Evolutionary conservation across 2,888 invertebrate species (phyloP).

Genomic region (Frankliniella intonsa): DNA sequence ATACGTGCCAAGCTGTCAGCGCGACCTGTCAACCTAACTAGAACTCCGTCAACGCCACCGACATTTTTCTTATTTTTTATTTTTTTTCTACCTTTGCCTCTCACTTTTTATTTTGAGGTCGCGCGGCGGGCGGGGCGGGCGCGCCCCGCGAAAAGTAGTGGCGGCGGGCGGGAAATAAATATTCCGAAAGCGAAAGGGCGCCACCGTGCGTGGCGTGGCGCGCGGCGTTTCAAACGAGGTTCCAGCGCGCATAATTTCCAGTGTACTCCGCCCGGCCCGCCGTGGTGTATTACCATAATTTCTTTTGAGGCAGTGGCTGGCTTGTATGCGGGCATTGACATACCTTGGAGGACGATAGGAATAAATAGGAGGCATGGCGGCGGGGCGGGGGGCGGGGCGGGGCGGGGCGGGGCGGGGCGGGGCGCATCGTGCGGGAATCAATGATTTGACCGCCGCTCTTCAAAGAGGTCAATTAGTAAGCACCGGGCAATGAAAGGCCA

Average conservation of each 20-base stretch:
- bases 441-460: neutral
- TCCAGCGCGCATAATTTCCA: neutral
- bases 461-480: conserved; percentile 7
- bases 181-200: neutral
- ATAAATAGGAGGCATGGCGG: neutral
- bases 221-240: neutral
- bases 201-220: neutral
- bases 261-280: neutral
- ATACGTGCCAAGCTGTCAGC: too few relatives aligned
- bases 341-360: neutral
- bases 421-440: neutral
- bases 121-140: too few relatives aligned
- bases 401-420: neutral
- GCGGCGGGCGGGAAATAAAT: too few relatives aligned
- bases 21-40: too few relatives aligned
- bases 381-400: neutral
- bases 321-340: neutral
- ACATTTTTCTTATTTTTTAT: too few relatives aligned
- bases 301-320: neutral
- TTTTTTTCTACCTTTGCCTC: too few relatives aligned
- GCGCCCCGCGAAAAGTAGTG: too few relatives aligned
- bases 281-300: neutral
- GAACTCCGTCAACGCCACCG: too few relatives aligned
- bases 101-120: too few relatives aligned
- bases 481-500: neutral